Evolutionary conservation across 2,888 invertebrate genomes (phyloP).

Genomic region (Hermodice carunculata): DNA sequence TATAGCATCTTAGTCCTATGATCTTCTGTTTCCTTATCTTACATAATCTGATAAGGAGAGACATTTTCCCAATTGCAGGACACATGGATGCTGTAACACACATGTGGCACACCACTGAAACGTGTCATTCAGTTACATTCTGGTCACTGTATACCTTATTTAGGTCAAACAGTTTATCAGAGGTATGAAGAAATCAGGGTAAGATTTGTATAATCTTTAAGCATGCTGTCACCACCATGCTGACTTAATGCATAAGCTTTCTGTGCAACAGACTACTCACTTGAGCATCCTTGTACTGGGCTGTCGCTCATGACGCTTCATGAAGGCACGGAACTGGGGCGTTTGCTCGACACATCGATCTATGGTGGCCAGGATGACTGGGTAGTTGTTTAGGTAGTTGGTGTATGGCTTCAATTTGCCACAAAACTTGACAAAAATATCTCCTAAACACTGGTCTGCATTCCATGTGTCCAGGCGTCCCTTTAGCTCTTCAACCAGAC

Average conservation of each 20-base stretch:
- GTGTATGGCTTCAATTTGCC: conserved; percentile 60
- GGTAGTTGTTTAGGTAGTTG: conserved; percentile 66
- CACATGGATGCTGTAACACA: too few species aligned
- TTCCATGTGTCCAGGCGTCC: conserved; percentile 59
- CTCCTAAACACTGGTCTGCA: conserved; percentile 61
- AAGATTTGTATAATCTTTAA: background rate
- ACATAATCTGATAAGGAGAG: too few species aligned
- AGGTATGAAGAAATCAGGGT: too few species aligned
- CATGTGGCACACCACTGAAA: too few species aligned
- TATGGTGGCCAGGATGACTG: conserved; percentile 58
- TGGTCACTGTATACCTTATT: too few species aligned
- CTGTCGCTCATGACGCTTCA: conserved; percentile 57
- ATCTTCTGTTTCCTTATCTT: too few species aligned
- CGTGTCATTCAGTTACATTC: too few species aligned
- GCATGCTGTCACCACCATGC: background rate
- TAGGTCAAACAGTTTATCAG: too few species aligned
- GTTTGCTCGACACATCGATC: conserved; percentile 61
- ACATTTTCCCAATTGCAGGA: too few species aligned
- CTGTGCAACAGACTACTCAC: conserved; percentile 43
- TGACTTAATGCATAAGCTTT: background rate
- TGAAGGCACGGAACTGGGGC: conserved; percentile 63
- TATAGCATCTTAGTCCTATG: too few species aligned
- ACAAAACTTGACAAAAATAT: conserved; percentile 65
- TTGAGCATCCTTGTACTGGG: conserved; percentile 63
- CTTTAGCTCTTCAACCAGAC: conserved; percentile 57